Evolutionary conservation across 2,888 invertebrate species (phyloP).

Genomic region (Escarpia spicata): DNA sequence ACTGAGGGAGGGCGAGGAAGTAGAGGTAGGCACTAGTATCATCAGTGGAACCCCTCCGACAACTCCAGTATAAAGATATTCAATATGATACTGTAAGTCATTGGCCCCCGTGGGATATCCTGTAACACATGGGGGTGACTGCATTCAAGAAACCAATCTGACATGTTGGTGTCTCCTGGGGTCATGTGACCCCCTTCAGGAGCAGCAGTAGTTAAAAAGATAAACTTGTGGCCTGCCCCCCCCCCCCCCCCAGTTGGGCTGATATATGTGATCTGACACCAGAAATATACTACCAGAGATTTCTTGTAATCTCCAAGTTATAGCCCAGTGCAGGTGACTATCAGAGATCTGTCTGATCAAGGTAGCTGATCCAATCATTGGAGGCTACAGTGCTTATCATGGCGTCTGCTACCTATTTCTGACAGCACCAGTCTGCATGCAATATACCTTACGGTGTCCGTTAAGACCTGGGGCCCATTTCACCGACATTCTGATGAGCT

Average conservation of each 20-base stretch:
- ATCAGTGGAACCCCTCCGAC: no score
- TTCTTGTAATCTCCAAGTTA: not conserved
- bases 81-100: no score
- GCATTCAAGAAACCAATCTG: no score
- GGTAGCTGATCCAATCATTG: not conserved
- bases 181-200: not conserved
- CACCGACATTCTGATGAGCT: not conserved
- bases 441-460: not conserved
- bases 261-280: not conserved
- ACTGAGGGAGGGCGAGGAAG: constrained; percentile 24
- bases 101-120: no score
- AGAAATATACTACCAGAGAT: not conserved
- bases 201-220: not conserved
- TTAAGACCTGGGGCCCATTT: not conserved
- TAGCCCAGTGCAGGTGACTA: not conserved
- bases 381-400: not conserved
- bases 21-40: constrained; percentile 14
- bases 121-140: no score
- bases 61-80: no score
- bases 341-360: not conserved
- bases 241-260: not conserved
- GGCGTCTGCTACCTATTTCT: not conserved
- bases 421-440: not conserved
- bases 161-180: not conserved
- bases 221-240: not conserved